Evolutionary conservation across 2,888 invertebrate genomes (phyloP).

Genomic region (Stictocephala bisonia): DNA sequence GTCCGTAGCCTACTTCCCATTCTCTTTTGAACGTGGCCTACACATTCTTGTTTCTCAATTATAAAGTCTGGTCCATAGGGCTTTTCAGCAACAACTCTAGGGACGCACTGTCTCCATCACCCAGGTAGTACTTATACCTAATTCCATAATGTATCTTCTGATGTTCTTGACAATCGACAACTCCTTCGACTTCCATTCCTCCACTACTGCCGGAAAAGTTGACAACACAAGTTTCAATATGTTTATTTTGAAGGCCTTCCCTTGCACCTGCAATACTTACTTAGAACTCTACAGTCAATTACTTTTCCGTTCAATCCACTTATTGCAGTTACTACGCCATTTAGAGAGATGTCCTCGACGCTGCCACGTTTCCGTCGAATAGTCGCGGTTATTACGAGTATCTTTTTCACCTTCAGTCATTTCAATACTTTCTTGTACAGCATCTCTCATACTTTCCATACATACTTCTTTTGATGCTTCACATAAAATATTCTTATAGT

Average conservation of each 20-base stretch:
- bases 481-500: too few species aligned
- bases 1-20: slow-evolving; percentile 45
- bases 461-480: too few species aligned
- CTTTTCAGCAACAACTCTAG: slow-evolving; percentile 50
- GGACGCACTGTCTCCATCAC: slow-evolving; percentile 43
- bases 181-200: slow-evolving; percentile 52
- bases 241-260: slow-evolving; percentile 35
- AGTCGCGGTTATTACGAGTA: too few species aligned
- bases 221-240: slow-evolving; percentile 46
- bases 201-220: slow-evolving; percentile 51
- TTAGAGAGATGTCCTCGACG: not conserved
- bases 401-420: too few species aligned
- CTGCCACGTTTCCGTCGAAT: slow-evolving; percentile 1
- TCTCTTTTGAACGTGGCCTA: slow-evolving; percentile 49
- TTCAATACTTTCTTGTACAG: too few species aligned
- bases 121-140: slow-evolving; percentile 46
- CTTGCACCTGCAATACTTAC: slow-evolving; percentile 48
- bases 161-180: too few species aligned
- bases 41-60: slow-evolving; percentile 47
- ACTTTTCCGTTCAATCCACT: slow-evolving; percentile 14
- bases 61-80: slow-evolving; percentile 43
- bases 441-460: too few species aligned
- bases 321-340: slow-evolving; percentile 3
- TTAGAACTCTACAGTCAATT: slow-evolving; percentile 43
- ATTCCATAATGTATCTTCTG: too few species aligned